A percentile compares a stretch with the other conserved stretches of the same genome.
Conservation (phyloP, 2,113 vertebrate species). For the Salvelinus sp. region DNA sequence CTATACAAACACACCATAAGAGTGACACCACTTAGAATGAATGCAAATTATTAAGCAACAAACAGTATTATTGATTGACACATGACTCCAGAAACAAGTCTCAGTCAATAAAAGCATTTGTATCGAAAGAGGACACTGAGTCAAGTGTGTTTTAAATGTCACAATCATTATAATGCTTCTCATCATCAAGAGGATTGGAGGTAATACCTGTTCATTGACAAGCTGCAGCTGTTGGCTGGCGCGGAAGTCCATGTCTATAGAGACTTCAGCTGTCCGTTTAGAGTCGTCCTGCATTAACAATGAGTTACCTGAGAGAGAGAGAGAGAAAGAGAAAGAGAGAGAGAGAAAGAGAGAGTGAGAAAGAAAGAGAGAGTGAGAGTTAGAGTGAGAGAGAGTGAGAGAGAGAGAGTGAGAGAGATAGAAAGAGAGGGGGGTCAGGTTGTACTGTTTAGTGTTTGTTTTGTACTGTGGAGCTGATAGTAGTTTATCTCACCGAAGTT, state of each 20-base stretch:
- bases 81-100: not conserved
- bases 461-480: not conserved
- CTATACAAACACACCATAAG: constrained; percentile 49
- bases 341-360: no score
- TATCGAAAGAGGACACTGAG: not conserved
- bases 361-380: no score
- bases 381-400: no score
- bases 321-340: no score
- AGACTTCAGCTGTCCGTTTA: constrained; percentile 65
- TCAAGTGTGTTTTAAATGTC: not conserved
- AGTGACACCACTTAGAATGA: not conserved
- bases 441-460: not conserved
- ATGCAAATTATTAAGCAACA: not conserved
- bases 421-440: not conserved
- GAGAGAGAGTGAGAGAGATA: no score
- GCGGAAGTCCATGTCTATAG: constrained; percentile 78
- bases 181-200: not conserved
- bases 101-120: no score
- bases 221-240: constrained; percentile 80
- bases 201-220: constrained; percentile 75
- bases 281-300: constrained; percentile 76
- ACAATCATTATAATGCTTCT: no score
- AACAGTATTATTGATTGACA: not conserved
- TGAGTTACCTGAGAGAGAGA: constrained; percentile 56
- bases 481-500: constrained; percentile 68